A percentile compares a stretch with the other conserved stretches of the same genome.
These are phyloP conservation scores for Ectropis grisescens DNA, from an alignment of 1,140 invertebrate genomes.

Conservation along the genomic window DNA sequence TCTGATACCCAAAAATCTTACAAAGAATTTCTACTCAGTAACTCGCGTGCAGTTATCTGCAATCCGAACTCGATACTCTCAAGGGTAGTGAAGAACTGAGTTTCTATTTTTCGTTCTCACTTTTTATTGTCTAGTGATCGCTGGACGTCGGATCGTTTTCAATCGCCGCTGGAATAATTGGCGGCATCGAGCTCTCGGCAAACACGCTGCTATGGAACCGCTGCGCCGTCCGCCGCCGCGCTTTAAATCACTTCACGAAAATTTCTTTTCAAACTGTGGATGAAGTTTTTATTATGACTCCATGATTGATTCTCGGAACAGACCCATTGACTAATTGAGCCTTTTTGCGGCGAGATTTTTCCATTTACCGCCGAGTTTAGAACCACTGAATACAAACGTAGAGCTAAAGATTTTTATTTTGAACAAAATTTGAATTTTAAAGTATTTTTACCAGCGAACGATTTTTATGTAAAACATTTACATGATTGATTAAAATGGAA, in stretches of 20 bases:
- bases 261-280: background rate
- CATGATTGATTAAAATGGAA: too few relatives aligned
- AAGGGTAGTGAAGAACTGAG: slow-evolving; percentile 16
- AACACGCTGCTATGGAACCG: slow-evolving; percentile 8
- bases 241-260: background rate
- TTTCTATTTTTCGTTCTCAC: slow-evolving; percentile 25
- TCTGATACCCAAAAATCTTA: background rate
- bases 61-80: background rate
- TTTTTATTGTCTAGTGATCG: slow-evolving; percentile 24
- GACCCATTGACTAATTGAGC: background rate
- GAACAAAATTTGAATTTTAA: too few relatives aligned
- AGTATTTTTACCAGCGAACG: too few relatives aligned
- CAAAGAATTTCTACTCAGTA: too few relatives aligned
- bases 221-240: background rate
- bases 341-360: background rate
- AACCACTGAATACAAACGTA: too few relatives aligned
- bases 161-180: slow-evolving; percentile 35
- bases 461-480: too few relatives aligned
- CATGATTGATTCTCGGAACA: background rate
- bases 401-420: too few relatives aligned
- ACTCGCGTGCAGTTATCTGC: background rate
- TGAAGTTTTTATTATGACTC: background rate
- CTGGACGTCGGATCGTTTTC: slow-evolving; percentile 19
- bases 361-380: too few relatives aligned
- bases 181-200: slow-evolving; percentile 22